These are phyloP conservation scores for Diorhabda carinulata DNA, from an alignment of 1,140 invertebrate species.

Conservation along the genomic window DNA sequence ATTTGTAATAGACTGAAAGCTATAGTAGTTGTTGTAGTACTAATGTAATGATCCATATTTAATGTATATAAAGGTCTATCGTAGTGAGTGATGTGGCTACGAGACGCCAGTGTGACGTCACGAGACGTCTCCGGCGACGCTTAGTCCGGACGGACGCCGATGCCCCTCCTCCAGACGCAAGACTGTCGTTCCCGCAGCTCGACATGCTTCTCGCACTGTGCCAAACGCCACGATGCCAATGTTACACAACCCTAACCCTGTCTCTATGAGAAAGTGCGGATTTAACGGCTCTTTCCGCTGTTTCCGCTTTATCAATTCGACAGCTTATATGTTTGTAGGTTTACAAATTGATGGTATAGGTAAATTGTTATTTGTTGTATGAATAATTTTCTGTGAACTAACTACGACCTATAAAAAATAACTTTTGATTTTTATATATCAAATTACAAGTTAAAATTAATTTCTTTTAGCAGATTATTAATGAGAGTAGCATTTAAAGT, in stretches of 20 bases:
- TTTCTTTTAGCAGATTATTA: too few species aligned
- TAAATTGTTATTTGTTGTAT: too few species aligned
- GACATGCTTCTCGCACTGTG: slow-evolving; percentile 10
- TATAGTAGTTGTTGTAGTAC: slow-evolving; percentile 15
- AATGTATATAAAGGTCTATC: slow-evolving; percentile 24
- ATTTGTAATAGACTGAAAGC: slow-evolving; percentile 16
- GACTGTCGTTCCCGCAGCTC: slow-evolving; percentile 3
- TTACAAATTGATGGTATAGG: too few species aligned
- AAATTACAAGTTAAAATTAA: too few species aligned
- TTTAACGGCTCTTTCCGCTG: too few species aligned
- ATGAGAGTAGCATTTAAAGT: too few species aligned
- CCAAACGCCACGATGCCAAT: slow-evolving; percentile 3
- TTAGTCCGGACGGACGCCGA: slow-evolving; percentile 18
- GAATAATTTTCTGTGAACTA: too few species aligned
- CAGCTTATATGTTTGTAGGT: too few species aligned
- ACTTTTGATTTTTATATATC: too few species aligned
- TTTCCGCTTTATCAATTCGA: too few species aligned
- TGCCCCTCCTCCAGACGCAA: slow-evolving; percentile 16
- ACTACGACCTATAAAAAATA: too few species aligned
- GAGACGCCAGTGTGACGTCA: slow-evolving; percentile 35
- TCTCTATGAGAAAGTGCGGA: background rate
- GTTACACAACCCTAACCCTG: background rate
- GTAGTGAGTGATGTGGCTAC: slow-evolving; percentile 26
- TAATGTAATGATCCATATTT: slow-evolving; percentile 25
- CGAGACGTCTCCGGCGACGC: slow-evolving; percentile 28